Evolutionary conservation across 1,140 invertebrate species (phyloP), one percentile per base, ranked within the genome.

Genomic region (Rhopalosiphum maidis): DNA sequence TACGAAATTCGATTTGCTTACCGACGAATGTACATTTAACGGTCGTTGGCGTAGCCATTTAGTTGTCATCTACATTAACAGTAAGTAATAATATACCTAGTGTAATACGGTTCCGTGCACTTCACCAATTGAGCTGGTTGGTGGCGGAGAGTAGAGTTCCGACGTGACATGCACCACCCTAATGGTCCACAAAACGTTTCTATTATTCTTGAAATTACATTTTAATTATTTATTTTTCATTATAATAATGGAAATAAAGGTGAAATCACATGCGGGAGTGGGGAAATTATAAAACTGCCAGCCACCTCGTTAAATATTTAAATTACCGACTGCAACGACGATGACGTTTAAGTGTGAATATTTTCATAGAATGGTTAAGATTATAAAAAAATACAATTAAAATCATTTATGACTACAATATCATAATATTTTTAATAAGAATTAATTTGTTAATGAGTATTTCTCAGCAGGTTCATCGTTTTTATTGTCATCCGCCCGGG

Each of bases 211-310:
- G 41, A 90, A 90, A 90, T 90, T 43, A n/a, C 55, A 43, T 60
- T 90, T 90, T 68, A 68, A 90, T 90, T 68, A 90, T 90, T 90
- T 90, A 90, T 54, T 41, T 43, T 90, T 90, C 41, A 90, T 90
- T 68, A 68, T 90, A 43, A 90, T 90, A 68, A 90, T 35, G 55
- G 41, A 68, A 55, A 60, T 90, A 90, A 90, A 68, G 55, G 22
- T 68, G 55, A 90, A 90, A 90, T 90, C 54, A 55, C 23, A 21
- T 2, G 37, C 54, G 25, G 89, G 43, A n/a, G 51, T 35, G 88
- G 35, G 37, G 25, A 68, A 25, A 25, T 68, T 41, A 60, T 68
- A 41, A 11, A 30, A 30, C 60, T 68, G 89, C 55, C 43, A 43
- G 37, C 43, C 43, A 90, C 55, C n/a, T 90, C 89, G 37, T 90